A percentile compares a stretch with the other conserved stretches of the same genome.
phyloP scores from a whole-genome alignment of 2,113 vertebrate genomes.

The Peromyscus polionotus region DNA sequence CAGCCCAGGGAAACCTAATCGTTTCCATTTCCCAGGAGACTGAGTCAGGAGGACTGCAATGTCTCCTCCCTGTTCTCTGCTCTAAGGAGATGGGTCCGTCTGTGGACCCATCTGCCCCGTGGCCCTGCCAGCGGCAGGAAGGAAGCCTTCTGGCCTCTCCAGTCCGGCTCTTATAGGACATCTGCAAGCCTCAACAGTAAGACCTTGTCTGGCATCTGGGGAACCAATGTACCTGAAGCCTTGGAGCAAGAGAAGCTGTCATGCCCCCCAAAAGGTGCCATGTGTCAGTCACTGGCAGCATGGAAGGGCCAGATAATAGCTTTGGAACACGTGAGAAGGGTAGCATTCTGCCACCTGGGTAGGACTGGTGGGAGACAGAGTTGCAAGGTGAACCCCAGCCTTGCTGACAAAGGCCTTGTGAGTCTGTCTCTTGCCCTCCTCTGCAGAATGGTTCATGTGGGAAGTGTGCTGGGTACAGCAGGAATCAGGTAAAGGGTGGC shows the following conservation, averaged over 20 bases:
- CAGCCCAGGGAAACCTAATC: not conserved
- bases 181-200: not conserved
- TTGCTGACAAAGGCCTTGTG: too few species aligned
- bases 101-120: not conserved
- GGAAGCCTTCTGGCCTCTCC: rapidly evolving
- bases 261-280: rapidly evolving
- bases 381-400: not conserved
- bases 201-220: rapidly evolving
- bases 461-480: rapidly evolving
- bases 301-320: rapidly evolving
- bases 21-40: not conserved
- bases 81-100: too few species aligned
- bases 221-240: not conserved
- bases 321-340: not conserved
- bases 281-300: rapidly evolving
- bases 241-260: too few species aligned
- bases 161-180: not conserved
- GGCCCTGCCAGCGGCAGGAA: not conserved
- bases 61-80: rapidly evolving
- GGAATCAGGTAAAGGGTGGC: not conserved
- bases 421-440: not conserved
- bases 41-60: not conserved
- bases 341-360: rapidly evolving
- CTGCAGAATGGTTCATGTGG: rapidly evolving
- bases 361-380: rapidly evolving